phyloP scores from a whole-genome alignment of 2,797 vertebrate genomes.

The Propithecus perrieri region DNA sequence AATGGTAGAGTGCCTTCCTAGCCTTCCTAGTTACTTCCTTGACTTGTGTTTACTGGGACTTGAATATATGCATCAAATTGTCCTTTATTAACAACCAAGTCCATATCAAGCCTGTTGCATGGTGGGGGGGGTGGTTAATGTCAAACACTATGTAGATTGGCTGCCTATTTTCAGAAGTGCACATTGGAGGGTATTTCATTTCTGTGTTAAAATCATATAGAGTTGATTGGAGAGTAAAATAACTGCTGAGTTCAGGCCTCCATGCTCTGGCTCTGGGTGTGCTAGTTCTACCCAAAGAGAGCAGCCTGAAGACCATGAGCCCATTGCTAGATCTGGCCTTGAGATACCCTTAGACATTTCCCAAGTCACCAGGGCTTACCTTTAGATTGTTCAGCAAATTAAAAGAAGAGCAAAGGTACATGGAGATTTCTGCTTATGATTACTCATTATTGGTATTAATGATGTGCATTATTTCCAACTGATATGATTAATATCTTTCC shows the following conservation, averaged over 20 bases:
- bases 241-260: slow-evolving; percentile 22
- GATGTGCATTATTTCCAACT: background rate
- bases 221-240: background rate
- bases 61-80: slow-evolving; percentile 48
- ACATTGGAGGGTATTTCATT: slow-evolving; percentile 50
- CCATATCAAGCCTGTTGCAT: background rate
- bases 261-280: slow-evolving; percentile 6
- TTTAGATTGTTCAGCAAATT: slow-evolving; percentile 71
- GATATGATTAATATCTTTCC: background rate
- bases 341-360: slow-evolving; percentile 65
- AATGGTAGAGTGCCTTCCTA: slow-evolving; percentile 10
- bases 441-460: background rate
- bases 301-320: background rate
- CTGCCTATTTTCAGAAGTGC: slow-evolving; percentile 26
- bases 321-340: slow-evolving; percentile 68
- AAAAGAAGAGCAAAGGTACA: background rate
- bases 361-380: slow-evolving; percentile 51
- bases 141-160: slow-evolving; percentile 6
- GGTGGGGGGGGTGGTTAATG: background rate
- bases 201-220: background rate
- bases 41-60: slow-evolving; percentile 72
- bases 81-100: slow-evolving; percentile 71
- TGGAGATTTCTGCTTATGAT: background rate
- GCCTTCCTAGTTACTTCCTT: slow-evolving; percentile 70
- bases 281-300: slow-evolving; percentile 56